Evolutionary conservation across 2,888 invertebrate species (phyloP).

Genomic region (Siphlonurus alternatus): DNA sequence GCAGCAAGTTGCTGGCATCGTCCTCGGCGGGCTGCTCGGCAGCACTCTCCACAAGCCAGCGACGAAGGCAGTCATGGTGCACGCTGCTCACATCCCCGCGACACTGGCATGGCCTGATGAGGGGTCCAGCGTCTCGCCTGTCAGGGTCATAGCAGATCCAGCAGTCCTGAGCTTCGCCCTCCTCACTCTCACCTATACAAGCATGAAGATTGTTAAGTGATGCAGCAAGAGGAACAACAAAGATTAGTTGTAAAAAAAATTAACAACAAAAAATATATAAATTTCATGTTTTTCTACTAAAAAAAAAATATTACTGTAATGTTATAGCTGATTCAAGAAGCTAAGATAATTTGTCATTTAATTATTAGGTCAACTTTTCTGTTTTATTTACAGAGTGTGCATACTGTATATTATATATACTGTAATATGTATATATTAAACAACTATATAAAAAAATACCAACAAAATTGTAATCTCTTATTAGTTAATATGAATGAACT

Average conservation of each 20-base stretch:
- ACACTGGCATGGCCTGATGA: slow-evolving; percentile 81
- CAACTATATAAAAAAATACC: background rate
- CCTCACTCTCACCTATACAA: slow-evolving; percentile 21
- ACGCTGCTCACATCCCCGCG: slow-evolving; percentile 85
- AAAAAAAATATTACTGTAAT: too few species aligned
- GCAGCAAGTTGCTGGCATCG: slow-evolving; percentile 44
- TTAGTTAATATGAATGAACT: too few species aligned
- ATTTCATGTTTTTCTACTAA: too few species aligned
- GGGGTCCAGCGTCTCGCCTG: slow-evolving; percentile 50
- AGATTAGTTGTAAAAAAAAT: slow-evolving; percentile 6
- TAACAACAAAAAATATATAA: slow-evolving; percentile 6
- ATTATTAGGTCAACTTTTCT: too few species aligned
- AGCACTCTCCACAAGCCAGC: slow-evolving; percentile 56
- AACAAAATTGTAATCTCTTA: background rate
- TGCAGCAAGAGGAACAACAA: background rate
- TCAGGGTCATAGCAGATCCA: slow-evolving; percentile 88
- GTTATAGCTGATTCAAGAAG: too few species aligned
- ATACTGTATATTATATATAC: too few species aligned
- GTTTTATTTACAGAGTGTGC: too few species aligned
- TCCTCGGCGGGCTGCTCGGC: slow-evolving; percentile 3
- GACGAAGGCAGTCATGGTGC: slow-evolving; percentile 76
- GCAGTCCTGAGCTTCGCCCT: slow-evolving; percentile 48
- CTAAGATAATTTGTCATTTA: too few species aligned
- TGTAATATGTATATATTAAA: too few species aligned
- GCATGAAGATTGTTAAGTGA: background rate